phyloP scores from a whole-genome alignment of 2,888 invertebrate genomes.

The Biston stratarius region DNA sequence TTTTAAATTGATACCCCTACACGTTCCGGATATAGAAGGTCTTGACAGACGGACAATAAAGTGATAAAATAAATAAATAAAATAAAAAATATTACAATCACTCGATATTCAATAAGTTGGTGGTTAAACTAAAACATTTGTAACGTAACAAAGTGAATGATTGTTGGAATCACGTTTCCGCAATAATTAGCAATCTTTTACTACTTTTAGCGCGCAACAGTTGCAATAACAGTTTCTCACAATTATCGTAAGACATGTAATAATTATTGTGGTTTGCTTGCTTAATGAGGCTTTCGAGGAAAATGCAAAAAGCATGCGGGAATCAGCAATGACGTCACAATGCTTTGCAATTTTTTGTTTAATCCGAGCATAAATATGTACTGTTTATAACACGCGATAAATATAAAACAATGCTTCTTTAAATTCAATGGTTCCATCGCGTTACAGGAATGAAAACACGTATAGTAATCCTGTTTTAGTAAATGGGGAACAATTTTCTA shows the following conservation, averaged over 20 bases:
- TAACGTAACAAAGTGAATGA: conserved; percentile 18
- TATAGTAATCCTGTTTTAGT: no score
- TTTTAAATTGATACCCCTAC: no score
- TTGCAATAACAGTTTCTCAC: conserved; percentile 14
- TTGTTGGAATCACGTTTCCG: conserved; percentile 39
- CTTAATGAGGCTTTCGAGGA: conserved; percentile 43
- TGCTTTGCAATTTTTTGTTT: not conserved
- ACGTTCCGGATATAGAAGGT: no score
- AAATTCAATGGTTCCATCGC: no score
- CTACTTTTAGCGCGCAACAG: conserved; percentile 21
- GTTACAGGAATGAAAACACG: no score
- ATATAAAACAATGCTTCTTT: no score
- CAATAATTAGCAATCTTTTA: conserved; percentile 43
- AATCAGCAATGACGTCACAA: conserved; percentile 32
- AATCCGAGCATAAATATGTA: not conserved
- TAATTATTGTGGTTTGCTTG: conserved; percentile 37
- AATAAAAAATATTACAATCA: no score
- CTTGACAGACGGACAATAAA: no score
- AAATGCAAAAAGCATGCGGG: conserved; percentile 47
- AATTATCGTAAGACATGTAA: conserved; percentile 30
- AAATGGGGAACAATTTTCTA: no score
- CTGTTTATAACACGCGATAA: no score
- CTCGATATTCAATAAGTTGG: no score
- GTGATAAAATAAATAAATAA: no score
- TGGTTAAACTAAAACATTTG: not conserved